These are phyloP conservation scores for Cosmia trapezina DNA, from an alignment of 2,888 invertebrate genomes.

Conservation along the genomic window DNA sequence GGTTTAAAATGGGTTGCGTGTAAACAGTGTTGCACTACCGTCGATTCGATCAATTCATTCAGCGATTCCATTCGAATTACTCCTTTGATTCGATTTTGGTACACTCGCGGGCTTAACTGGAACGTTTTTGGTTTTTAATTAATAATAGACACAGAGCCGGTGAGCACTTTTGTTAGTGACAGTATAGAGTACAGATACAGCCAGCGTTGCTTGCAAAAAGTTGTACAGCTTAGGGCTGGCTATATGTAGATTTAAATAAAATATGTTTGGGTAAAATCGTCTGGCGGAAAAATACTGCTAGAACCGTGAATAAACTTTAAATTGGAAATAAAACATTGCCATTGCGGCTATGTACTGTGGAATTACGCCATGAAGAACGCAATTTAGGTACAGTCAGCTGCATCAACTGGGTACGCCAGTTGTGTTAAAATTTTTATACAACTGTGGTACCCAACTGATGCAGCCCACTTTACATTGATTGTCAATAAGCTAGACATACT, in stretches of 20 bases:
- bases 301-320: not conserved
- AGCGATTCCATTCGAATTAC: constrained; percentile 82
- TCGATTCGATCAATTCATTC: constrained; percentile 72
- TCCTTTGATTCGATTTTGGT: constrained; percentile 85
- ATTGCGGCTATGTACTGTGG: not conserved
- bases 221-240: constrained; percentile 66
- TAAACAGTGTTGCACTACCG: constrained; percentile 46
- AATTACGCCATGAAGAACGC: not conserved
- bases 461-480: no score
- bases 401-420: no score
- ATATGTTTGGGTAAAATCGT: not conserved
- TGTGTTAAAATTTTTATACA: no score
- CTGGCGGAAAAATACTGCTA: not conserved
- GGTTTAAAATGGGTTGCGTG: constrained; percentile 33
- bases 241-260: constrained; percentile 45
- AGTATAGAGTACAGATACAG: constrained; percentile 60
- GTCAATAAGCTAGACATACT: not conserved
- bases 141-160: constrained; percentile 80
- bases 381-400: no score
- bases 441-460: no score
- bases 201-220: constrained; percentile 71
- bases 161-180: constrained; percentile 73
- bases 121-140: constrained; percentile 85
- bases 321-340: not conserved
- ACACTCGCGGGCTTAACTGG: constrained; percentile 79